Conservation (phyloP, 2,888 invertebrate genomes). For the Brenthis hecate region DNA sequence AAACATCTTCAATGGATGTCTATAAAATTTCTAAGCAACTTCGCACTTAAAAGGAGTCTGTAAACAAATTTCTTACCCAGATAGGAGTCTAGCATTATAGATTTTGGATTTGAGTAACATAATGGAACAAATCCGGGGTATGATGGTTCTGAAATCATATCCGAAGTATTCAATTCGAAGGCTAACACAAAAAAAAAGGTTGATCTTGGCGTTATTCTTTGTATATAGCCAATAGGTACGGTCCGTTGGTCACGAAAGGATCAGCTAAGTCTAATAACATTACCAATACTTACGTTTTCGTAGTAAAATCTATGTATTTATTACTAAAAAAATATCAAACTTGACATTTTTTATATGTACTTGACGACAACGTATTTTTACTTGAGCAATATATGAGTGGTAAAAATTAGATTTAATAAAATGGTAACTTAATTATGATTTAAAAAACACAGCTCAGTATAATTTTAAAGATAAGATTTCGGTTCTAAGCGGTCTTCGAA, state of each 20-base stretch:
- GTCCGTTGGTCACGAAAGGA: constrained; percentile 19
- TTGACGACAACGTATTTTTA: too few species aligned
- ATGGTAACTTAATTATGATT: too few species aligned
- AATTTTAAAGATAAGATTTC: too few species aligned
- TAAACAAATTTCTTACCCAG: constrained; percentile 68
- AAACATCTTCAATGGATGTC: constrained; percentile 45
- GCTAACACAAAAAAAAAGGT: constrained; percentile 27
- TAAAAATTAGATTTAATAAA: too few species aligned
- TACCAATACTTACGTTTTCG: constrained; percentile 14
- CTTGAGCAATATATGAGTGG: too few species aligned
- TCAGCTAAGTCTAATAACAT: constrained; percentile 19
- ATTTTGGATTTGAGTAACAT: constrained; percentile 69
- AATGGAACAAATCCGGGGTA: constrained; percentile 57
- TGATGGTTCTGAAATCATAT: constrained; percentile 36
- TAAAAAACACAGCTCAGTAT: too few species aligned
- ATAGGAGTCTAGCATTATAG: constrained; percentile 73
- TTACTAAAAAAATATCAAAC: neutral
- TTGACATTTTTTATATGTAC: too few species aligned
- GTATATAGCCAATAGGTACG: neutral
- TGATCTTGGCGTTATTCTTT: constrained; percentile 21
- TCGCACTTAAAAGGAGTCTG: constrained; percentile 49
- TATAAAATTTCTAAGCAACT: constrained; percentile 31
- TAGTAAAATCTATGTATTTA: constrained; percentile 7
- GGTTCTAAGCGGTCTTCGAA: too few species aligned
- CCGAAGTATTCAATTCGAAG: constrained; percentile 26